A percentile compares a stretch with the other conserved stretches of the same genome.
phyloP scores from a whole-genome alignment of 2,797 vertebrate species.

The Pseudochromis fuscus region DNA sequence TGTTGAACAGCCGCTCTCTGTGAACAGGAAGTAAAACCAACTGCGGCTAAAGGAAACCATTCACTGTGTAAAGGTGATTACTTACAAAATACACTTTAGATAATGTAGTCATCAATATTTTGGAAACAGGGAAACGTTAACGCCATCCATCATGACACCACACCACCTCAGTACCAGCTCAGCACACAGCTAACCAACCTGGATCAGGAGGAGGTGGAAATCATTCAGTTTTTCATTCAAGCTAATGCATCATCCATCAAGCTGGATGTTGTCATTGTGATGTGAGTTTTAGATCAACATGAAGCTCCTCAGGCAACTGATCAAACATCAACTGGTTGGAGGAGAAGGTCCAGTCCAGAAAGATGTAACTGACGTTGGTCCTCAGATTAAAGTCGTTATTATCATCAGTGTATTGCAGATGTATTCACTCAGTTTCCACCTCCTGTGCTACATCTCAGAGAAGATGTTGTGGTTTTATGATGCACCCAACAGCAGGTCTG shows the following conservation, averaged over 20 bases:
- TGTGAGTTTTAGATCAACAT: slow-evolving; percentile 38
- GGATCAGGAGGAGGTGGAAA: slow-evolving; percentile 20
- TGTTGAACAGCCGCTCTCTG: slow-evolving; percentile 8
- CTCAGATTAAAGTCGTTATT: too few species aligned
- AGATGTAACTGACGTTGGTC: too few species aligned
- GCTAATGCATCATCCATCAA: slow-evolving; percentile 57
- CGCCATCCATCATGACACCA: slow-evolving; percentile 36
- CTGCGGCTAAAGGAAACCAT: slow-evolving; percentile 28
- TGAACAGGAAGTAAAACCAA: slow-evolving; percentile 3
- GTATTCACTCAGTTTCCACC: too few species aligned
- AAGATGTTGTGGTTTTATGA: too few species aligned
- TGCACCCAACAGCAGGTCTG: too few species aligned
- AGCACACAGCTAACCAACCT: slow-evolving; percentile 12
- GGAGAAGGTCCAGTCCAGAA: too few species aligned
- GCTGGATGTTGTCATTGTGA: slow-evolving; percentile 39
- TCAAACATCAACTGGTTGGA: slow-evolving; percentile 20
- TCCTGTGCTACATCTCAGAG: too few species aligned
- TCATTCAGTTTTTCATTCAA: slow-evolving; percentile 51
- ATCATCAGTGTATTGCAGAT: too few species aligned
- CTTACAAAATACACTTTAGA: slow-evolving; percentile 28
- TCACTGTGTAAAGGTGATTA: slow-evolving; percentile 16
- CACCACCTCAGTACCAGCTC: slow-evolving; percentile 18
- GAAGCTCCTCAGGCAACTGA: slow-evolving; percentile 33
- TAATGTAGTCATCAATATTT: slow-evolving; percentile 33
- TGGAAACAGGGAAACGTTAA: slow-evolving; percentile 35